phyloP scores from a whole-genome alignment of 2,888 invertebrate species.

The Cephus rjabovi region DNA sequence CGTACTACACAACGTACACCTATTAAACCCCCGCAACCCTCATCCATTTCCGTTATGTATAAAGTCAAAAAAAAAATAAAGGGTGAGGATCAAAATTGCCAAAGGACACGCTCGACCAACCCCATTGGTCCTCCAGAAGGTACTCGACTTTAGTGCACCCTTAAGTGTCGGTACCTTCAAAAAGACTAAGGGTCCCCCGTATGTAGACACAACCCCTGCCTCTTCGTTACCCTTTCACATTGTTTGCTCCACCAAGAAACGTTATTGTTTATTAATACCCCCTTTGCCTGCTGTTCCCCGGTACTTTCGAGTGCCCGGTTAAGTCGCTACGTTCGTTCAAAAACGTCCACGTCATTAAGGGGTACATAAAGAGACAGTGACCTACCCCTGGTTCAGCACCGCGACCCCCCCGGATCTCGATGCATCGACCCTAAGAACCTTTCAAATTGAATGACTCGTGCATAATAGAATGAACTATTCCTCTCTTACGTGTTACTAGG shows the following conservation, averaged over 20 bases:
- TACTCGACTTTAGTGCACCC: not conserved
- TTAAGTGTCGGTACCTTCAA: constrained; percentile 4
- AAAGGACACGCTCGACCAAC: constrained; percentile 1
- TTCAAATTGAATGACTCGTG: too few relatives aligned
- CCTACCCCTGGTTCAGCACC: too few relatives aligned
- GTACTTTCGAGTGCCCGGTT: too few relatives aligned
- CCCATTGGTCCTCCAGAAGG: not conserved
- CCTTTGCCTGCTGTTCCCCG: too few relatives aligned
- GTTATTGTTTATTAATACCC: not conserved
- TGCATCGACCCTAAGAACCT: too few relatives aligned
- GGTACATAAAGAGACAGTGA: too few relatives aligned
- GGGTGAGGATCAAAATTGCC: not conserved
- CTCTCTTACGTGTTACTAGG: too few relatives aligned
- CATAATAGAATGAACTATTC: too few relatives aligned
- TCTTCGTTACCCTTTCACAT: not conserved
- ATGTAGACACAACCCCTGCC: not conserved
- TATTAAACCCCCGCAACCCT: not conserved
- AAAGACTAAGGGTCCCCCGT: not conserved
- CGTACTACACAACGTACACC: too few relatives aligned
- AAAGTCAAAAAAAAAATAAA: not conserved
- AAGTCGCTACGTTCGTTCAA: too few relatives aligned
- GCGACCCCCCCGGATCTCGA: too few relatives aligned
- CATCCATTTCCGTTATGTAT: not conserved
- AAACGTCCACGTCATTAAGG: not conserved
- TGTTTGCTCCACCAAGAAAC: not conserved